These are phyloP conservation scores for Cryptocheilus praepositus DNA, from an alignment of 2,888 invertebrate genomes.

Conservation along the genomic window DNA sequence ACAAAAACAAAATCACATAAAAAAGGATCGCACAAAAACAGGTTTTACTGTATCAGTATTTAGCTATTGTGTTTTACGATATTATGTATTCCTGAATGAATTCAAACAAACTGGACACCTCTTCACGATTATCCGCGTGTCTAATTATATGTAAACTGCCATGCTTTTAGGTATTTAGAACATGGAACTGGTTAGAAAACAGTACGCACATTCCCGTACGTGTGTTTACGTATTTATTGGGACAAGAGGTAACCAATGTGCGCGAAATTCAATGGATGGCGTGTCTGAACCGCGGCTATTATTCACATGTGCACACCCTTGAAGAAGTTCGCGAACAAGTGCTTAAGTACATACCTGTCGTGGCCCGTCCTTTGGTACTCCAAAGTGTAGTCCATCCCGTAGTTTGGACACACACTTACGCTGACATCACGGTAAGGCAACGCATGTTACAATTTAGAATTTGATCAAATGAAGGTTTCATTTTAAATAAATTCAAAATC, in stretches of 20 bases:
- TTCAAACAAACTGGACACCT: too few species aligned
- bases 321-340: slow-evolving; percentile 98
- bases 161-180: slow-evolving; percentile 80
- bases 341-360: slow-evolving; percentile 95
- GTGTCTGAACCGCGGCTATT: slow-evolving; percentile 96
- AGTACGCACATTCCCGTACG: slow-evolving; percentile 87
- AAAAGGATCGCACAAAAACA: too few species aligned
- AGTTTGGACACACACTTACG: slow-evolving; percentile 97
- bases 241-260: slow-evolving; percentile 93
- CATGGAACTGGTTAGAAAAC: slow-evolving; percentile 86
- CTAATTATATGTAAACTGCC: too few species aligned
- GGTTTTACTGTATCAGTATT: too few species aligned
- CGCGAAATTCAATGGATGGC: slow-evolving; percentile 95
- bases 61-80: too few species aligned
- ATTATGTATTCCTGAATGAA: too few species aligned
- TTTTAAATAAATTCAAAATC: too few species aligned
- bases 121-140: too few species aligned
- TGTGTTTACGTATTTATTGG: slow-evolving; percentile 96
- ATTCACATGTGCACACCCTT: slow-evolving; percentile 94
- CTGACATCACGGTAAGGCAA: slow-evolving; percentile 85
- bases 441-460: not conserved
- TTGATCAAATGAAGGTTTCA: not conserved
- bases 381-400: slow-evolving; percentile 86
- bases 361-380: slow-evolving; percentile 89
- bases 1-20: too few species aligned